Evolutionary conservation across 2,888 invertebrate genomes (phyloP), one percentile per base, ranked within the genome.

Genomic region (Lycophotia porphyrea): DNA sequence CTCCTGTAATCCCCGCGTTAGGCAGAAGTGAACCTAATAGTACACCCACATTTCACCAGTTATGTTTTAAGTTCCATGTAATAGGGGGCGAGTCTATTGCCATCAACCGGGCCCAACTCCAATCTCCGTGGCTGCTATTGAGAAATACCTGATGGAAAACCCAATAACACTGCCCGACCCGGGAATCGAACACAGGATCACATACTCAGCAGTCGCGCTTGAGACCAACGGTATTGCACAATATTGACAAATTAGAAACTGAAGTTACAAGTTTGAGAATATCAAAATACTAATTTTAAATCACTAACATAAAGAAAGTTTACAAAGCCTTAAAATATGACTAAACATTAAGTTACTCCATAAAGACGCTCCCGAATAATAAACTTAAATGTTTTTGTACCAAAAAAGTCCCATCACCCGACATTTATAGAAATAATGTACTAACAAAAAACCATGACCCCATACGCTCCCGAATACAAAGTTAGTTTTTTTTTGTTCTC

Each of bases 401-500:
- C 24, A 73, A 81, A 88, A 83, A 84, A 78, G 68, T 1, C 34
- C 55, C 71, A 80, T 82, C 87, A 83, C 76, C 84, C 71, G 78
- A 87, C 76, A 80, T 78, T 87, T 88, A 88, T 85, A 84, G 80
- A 86, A 90, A 90, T 85, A 82, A 86, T 84, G 84, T 88, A 71
- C 83, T 70, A 34, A 84, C 84, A 88, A 91, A 87, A 89, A 88
- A 87, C 75, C 64, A 52, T 76, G 88, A 84, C 85, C 87, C 88
- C 81, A 72, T 73, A 69, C 63, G 88, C 88, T 90, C 81, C 90
- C 89, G 92, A 91, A 91, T 92, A 88, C 84, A 71, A 87, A 90
- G 90, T 87, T 69, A 86, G 75, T 87, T 90, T 91, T 91, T 89
- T 91, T 90, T 91, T n/a, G n/a, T 91, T 80, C 52, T 72, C 72